Conservation (phyloP, 2,113 vertebrate genomes). For the Alaudala cheleensis region DNA sequence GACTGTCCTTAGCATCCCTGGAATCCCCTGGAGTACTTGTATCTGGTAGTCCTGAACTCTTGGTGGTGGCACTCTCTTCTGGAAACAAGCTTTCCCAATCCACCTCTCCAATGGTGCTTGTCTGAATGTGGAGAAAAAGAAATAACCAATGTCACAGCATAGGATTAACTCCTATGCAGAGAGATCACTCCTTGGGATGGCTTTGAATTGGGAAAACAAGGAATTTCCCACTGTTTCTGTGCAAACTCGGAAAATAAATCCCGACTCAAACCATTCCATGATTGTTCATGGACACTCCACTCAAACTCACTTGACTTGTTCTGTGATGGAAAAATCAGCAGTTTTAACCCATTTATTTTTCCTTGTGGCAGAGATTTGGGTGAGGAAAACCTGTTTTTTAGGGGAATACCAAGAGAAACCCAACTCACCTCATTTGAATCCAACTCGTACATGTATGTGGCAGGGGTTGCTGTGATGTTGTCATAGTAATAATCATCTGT, state of each 20-base stretch:
- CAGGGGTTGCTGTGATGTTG: not conserved
- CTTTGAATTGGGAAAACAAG: not conserved
- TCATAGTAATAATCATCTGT: not conserved
- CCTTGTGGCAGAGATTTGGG: accelerated
- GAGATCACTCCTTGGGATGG: not conserved
- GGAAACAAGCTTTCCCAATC: not conserved
- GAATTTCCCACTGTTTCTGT: not conserved
- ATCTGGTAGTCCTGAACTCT: accelerated
- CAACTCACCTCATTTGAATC: not conserved
- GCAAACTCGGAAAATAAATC: not conserved
- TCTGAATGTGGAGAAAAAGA: not conserved
- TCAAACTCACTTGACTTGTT: no score
- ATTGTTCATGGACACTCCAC: accelerated
- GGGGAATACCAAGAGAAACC: accelerated
- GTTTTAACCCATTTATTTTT: not conserved
- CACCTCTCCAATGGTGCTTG: accelerated
- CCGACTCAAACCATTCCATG: not conserved
- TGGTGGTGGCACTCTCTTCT: no score
- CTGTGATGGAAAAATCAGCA: not conserved
- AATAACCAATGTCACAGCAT: accelerated
- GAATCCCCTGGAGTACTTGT: not conserved
- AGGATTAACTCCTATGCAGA: not conserved
- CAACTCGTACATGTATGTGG: not conserved
- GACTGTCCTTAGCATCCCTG: accelerated
- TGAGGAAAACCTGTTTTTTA: accelerated